phyloP scores from a whole-genome alignment of 2,797 vertebrate species.

The Linurgus olivaceus region DNA sequence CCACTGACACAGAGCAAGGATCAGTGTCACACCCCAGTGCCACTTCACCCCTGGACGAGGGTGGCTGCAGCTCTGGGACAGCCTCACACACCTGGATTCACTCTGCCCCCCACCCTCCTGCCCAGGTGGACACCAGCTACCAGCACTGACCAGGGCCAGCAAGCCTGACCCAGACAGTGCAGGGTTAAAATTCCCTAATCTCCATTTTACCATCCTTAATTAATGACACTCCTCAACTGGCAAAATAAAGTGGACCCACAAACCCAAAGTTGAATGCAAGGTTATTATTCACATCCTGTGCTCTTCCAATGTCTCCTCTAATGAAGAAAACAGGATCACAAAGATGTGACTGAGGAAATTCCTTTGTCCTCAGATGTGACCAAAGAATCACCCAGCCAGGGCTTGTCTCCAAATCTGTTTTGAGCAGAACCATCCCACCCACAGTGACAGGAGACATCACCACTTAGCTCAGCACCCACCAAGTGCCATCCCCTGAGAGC shows the following conservation, averaged over 20 bases:
- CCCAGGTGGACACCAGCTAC: neutral
- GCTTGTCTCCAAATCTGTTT: neutral
- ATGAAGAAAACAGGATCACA: neutral
- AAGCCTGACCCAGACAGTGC: neutral
- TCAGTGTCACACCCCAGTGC: neutral
- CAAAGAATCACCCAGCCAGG: neutral
- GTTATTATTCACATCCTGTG: neutral
- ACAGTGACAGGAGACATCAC: neutral
- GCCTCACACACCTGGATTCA: neutral
- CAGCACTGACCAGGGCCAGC: neutral
- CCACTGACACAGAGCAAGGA: neutral
- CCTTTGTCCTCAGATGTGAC: neutral
- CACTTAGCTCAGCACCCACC: neutral
- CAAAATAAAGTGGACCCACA: neutral
- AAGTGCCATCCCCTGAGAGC: neutral
- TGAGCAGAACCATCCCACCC: neutral
- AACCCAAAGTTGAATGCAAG: neutral
- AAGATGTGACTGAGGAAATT: neutral
- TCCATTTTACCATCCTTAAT: neutral
- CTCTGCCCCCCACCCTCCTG: neutral
- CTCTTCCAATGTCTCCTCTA: neutral
- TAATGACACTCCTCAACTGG: neutral
- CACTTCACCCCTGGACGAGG: accelerated
- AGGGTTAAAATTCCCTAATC: neutral
- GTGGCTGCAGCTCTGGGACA: accelerated